A percentile compares a stretch with the other conserved stretches of the same genome.
These are phyloP conservation scores for Aphelinus atriplicis DNA, from an alignment of 1,140 invertebrate species.

Conservation along the genomic window DNA sequence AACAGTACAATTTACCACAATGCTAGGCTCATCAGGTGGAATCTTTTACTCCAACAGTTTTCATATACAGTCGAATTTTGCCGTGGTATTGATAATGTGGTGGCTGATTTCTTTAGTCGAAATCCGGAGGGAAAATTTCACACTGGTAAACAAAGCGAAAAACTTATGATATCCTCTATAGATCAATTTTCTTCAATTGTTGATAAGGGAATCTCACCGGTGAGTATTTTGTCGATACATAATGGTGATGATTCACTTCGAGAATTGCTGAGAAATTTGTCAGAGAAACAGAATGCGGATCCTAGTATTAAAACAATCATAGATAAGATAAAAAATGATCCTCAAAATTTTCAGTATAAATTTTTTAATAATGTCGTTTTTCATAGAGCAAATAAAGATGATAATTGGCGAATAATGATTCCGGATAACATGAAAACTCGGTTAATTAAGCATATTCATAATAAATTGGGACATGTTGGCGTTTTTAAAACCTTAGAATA, in stretches of 20 bases:
- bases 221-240: too few species aligned
- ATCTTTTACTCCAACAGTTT: slow-evolving; percentile 40
- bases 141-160: background rate
- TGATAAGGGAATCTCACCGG: too few species aligned
- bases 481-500: slow-evolving; percentile 11
- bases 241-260: background rate
- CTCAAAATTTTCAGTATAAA: background rate
- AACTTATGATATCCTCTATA: background rate
- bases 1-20: background rate
- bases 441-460: background rate
- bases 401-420: slow-evolving; percentile 18
- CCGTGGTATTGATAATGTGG: slow-evolving; percentile 33
- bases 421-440: background rate
- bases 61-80: slow-evolving; percentile 56
- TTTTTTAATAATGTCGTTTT: background rate
- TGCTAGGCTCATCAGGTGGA: slow-evolving; percentile 24
- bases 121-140: too few species aligned
- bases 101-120: slow-evolving; percentile 37
- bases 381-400: background rate
- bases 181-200: too few species aligned
- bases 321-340: background rate
- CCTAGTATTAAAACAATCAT: background rate
- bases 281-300: background rate
- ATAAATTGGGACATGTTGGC: slow-evolving; percentile 14
- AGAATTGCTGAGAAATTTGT: background rate